These are phyloP conservation scores for Dissostichus mawsoni DNA, from an alignment of 2,113 vertebrate genomes.

Conservation along the genomic window DNA sequence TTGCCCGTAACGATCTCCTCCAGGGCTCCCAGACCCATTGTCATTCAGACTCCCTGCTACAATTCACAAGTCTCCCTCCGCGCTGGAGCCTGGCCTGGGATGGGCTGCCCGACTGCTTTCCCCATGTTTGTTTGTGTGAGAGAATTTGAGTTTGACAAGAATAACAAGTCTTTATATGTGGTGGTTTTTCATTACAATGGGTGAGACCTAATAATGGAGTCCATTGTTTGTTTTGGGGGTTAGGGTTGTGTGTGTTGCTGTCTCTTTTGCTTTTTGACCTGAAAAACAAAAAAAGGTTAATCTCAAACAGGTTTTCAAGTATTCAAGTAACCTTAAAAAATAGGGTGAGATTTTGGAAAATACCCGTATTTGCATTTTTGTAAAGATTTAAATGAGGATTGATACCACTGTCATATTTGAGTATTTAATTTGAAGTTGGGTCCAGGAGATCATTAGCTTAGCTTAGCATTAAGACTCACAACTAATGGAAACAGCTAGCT, in stretches of 20 bases:
- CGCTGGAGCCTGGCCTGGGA: conserved; percentile 73
- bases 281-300: conserved; percentile 4
- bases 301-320: background rate
- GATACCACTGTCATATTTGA: background rate
- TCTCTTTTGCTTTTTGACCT: conserved; percentile 26
- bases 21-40: conserved; percentile 72
- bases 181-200: conserved; percentile 49
- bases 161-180: conserved; percentile 40
- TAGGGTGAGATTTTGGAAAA: background rate
- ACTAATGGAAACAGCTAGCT: background rate
- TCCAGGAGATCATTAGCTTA: background rate
- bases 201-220: conserved; percentile 15
- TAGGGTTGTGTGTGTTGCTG: background rate
- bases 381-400: background rate
- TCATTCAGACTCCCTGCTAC: conserved; percentile 70
- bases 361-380: background rate
- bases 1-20: conserved; percentile 74
- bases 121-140: conserved; percentile 46
- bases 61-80: conserved; percentile 76
- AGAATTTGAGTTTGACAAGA: conserved; percentile 34
- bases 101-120: conserved; percentile 50
- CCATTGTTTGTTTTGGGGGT: conserved; percentile 11
- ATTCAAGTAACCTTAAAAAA: background rate
- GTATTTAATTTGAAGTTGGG: background rate
- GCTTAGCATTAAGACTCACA: background rate